Evolutionary conservation across 2,888 invertebrate genomes (phyloP).

Genomic region (Suillia variegata): DNA sequence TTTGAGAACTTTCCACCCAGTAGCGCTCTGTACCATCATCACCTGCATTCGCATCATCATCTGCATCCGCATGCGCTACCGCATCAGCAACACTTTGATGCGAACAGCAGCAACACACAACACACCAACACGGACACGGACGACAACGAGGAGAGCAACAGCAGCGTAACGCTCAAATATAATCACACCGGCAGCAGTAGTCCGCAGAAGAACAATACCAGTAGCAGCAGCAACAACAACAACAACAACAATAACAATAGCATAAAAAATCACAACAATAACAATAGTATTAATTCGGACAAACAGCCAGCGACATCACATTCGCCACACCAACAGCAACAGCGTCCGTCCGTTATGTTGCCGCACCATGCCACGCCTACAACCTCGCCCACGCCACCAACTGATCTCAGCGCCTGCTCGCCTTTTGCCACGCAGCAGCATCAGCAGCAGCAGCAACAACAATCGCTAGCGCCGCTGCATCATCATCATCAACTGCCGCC

Average conservation of each 20-base stretch:
- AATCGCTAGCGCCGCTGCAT: slow-evolving; percentile 12
- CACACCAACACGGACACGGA: slow-evolving; percentile 6
- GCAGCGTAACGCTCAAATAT: slow-evolving; percentile 27
- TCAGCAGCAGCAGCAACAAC: too few relatives aligned
- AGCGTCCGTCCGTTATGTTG: not conserved
- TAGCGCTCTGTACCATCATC: slow-evolving; percentile 23
- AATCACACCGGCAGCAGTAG: too few relatives aligned
- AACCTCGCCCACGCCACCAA: slow-evolving; percentile 25
- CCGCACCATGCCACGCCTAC: not conserved
- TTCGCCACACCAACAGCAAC: slow-evolving; percentile 8
- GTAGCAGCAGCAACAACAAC: slow-evolving; percentile 33
- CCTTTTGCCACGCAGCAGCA: slow-evolving; percentile 31
- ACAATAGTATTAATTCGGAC: slow-evolving; percentile 30
- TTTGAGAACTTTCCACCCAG: slow-evolving; percentile 40
- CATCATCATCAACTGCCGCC: slow-evolving; percentile 35
- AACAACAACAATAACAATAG: slow-evolving; percentile 40
- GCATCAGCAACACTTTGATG: slow-evolving; percentile 6
- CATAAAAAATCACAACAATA: slow-evolving; percentile 26
- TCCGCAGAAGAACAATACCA: slow-evolving; percentile 12
- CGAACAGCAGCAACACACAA: slow-evolving; percentile 39
- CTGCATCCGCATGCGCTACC: slow-evolving; percentile 14
- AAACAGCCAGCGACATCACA: slow-evolving; percentile 8
- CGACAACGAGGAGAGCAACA: slow-evolving; percentile 34
- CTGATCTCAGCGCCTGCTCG: slow-evolving; percentile 30
- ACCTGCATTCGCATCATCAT: slow-evolving; percentile 10